These are phyloP conservation scores for Thymallus thymallus DNA, from an alignment of 2,113 vertebrate species.

Conservation along the genomic window DNA sequence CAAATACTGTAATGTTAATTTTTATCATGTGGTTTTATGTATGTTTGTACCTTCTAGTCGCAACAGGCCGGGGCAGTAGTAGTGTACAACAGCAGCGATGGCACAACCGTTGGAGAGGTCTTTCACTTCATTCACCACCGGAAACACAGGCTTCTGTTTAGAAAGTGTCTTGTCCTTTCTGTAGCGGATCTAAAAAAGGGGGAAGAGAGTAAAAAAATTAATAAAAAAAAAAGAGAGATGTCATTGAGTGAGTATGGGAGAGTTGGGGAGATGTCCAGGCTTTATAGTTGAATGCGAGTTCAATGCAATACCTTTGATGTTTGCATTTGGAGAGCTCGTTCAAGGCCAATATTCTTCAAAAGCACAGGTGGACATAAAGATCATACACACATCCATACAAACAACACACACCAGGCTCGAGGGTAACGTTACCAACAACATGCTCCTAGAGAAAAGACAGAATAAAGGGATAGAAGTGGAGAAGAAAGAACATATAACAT, in stretches of 20 bases:
- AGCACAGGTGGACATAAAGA: background rate
- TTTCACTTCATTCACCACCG: slow-evolving; percentile 78
- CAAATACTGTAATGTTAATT: too few relatives aligned
- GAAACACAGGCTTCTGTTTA: slow-evolving; percentile 81
- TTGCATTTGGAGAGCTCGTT: slow-evolving; percentile 1
- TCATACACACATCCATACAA: too few relatives aligned
- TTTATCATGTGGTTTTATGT: too few relatives aligned
- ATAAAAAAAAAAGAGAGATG: too few relatives aligned
- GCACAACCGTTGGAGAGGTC: slow-evolving; percentile 88
- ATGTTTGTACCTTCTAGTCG: slow-evolving; percentile 80
- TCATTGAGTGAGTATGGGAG: slow-evolving; percentile 9
- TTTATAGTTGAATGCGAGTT: background rate
- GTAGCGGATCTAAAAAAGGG: slow-evolving; percentile 80
- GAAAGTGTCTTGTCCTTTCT: slow-evolving; percentile 85
- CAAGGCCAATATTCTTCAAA: slow-evolving; percentile 16
- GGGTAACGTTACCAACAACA: background rate
- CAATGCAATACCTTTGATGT: background rate
- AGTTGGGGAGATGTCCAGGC: background rate
- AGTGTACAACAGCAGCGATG: slow-evolving; percentile 83
- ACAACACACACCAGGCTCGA: background rate
- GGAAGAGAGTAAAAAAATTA: too few relatives aligned
- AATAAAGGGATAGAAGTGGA: background rate
- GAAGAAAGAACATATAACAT: background rate
- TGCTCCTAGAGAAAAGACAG: background rate
- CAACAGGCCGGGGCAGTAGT: slow-evolving; percentile 85